Conservation (phyloP, 2,888 invertebrate genomes). For the Spilosoma lubricipeda region DNA sequence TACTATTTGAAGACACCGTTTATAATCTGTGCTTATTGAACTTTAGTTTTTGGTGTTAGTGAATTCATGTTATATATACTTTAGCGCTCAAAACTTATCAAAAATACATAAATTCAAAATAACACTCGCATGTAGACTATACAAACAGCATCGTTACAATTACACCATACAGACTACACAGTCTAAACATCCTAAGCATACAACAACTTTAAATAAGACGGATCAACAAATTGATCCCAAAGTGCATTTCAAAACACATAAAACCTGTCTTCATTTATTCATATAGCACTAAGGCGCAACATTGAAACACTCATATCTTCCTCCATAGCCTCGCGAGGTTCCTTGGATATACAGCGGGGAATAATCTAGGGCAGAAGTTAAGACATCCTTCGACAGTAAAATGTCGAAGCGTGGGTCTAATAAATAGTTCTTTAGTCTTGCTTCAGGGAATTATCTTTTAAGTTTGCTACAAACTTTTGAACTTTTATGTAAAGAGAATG, state of each 20-base stretch:
- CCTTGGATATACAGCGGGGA: slow-evolving; percentile 6
- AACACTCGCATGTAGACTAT: too few relatives aligned
- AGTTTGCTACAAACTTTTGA: background rate
- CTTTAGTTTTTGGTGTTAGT: too few relatives aligned
- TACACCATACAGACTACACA: background rate
- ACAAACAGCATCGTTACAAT: too few relatives aligned
- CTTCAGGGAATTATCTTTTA: slow-evolving; percentile 4
- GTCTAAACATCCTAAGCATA: background rate
- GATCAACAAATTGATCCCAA: slow-evolving; percentile 14
- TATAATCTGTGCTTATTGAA: too few relatives aligned
- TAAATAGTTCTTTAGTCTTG: background rate
- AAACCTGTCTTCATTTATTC: slow-evolving; percentile 16
- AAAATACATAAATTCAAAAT: too few relatives aligned
- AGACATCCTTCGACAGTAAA: slow-evolving; percentile 2
- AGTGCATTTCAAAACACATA: slow-evolving; percentile 15
- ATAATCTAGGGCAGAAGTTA: slow-evolving; percentile 10
- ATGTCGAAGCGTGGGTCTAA: slow-evolving; percentile 1
- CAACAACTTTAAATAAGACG: slow-evolving; percentile 7
- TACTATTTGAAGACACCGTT: too few relatives aligned
- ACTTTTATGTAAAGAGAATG: background rate
- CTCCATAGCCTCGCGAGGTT: slow-evolving; percentile 7
- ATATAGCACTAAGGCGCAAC: slow-evolving; percentile 7
- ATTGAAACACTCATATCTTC: slow-evolving; percentile 20
- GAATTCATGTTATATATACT: too few relatives aligned
- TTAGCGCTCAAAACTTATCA: too few relatives aligned